phyloP scores from a whole-genome alignment of 2,888 invertebrate species.

The Eutolmus rufibarbis region DNA sequence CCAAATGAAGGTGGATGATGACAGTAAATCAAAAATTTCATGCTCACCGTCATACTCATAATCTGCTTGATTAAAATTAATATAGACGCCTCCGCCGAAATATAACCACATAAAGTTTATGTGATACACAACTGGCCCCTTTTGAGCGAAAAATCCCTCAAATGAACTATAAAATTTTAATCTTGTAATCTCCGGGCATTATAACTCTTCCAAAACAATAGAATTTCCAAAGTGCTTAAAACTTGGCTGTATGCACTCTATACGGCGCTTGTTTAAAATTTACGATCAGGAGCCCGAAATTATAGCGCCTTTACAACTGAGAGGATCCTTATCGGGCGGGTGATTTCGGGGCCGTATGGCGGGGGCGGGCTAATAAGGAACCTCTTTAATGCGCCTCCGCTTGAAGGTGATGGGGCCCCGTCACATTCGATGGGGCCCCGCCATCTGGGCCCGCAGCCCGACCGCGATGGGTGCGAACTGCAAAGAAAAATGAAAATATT shows the following conservation, averaged over 20 bases:
- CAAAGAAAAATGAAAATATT: neutral
- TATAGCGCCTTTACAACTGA: neutral
- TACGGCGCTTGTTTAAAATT: neutral
- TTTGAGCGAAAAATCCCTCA: neutral
- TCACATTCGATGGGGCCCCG: neutral
- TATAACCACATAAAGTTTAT: neutral
- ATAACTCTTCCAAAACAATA: constrained; percentile 4
- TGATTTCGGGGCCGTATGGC: neutral
- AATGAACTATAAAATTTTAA: constrained; percentile 12
- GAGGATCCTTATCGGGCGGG: neutral
- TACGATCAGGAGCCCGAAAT: neutral
- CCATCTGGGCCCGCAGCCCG: neutral
- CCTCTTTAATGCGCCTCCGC: neutral
- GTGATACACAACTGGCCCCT: neutral
- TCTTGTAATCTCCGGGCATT: neutral
- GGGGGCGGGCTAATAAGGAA: neutral
- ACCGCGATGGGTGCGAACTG: neutral
- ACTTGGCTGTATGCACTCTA: neutral
- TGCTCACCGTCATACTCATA: neutral
- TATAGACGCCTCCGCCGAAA: neutral
- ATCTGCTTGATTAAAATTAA: neutral
- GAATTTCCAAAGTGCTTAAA: neutral
- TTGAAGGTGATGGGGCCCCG: neutral
- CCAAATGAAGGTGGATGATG: neutral
- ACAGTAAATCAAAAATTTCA: neutral